Base-by-base conservation (phyloP, 2,113 vertebrate genomes). In the Phainopepla nitens region DNA sequence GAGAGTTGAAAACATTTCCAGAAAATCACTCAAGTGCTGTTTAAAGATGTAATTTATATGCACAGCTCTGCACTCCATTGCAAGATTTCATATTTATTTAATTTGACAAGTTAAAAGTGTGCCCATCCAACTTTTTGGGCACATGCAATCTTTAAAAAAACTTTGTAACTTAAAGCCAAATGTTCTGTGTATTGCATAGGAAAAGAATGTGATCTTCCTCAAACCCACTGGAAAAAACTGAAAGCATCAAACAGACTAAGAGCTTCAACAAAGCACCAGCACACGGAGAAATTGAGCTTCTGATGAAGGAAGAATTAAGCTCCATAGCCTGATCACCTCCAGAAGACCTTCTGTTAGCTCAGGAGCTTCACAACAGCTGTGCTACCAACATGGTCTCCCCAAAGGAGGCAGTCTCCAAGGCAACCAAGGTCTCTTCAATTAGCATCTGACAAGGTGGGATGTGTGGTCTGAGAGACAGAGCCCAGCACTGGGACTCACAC, bases 31-130 rank as follows among this genome's bases (percentile, higher is more conserved):
- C 88, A 92, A 94, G 88, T 82, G 80, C 86, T 96, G 92, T 78
- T 97, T 97, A 94, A 96, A 95, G 95, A 96, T 89, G 92, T 96
- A 95, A 96, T 96, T 97, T 96, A 96, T 95, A 96, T 96, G 96
- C 96, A 97, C 77, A 96, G 94, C 88, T 95, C 90, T n/a, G 25
- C 79, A 91, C 80, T 79, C 69, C 80, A 79, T 75, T 76, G 94
- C 72, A 90, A 73, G 80, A 84, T 96, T 96, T 97, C 94, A 96
- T 96, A 95, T 95, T 96, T 96, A 96, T 96, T 97, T 96, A 93
- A 97, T 96, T 91, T 71, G 88, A 91, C 87, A 80, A 72, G 87
- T 92, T 95, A 95, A 93, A 96, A 89, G 93, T 54, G 28, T 87
- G 58, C 71, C 82, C 58, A 89, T 81, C 92, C 86, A 87, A 90